A percentile compares a stretch with the other conserved stretches of the same genome.
These are phyloP conservation scores for Dasyornis broadbenti DNA, from an alignment of 2,113 vertebrate species.

Conservation along the genomic window DNA sequence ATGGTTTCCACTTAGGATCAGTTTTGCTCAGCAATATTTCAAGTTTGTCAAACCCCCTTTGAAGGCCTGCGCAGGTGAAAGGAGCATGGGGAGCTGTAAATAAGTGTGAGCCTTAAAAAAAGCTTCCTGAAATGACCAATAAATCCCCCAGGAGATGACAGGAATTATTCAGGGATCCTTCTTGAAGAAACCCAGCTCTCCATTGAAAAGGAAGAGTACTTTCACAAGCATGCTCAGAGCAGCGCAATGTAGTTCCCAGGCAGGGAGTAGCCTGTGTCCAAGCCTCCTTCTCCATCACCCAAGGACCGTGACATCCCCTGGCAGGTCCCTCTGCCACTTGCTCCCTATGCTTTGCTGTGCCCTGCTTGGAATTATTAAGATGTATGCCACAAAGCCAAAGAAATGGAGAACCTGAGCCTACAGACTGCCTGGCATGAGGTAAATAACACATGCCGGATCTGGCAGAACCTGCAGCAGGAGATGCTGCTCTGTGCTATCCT, in stretches of 20 bases:
- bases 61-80: not conserved
- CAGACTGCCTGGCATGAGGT: not conserved
- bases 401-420: not conserved
- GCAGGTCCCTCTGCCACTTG: not conserved
- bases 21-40: not conserved
- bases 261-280: not conserved
- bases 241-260: accelerated
- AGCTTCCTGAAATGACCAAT: not conserved
- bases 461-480: not conserved
- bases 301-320: not conserved
- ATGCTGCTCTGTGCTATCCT: not conserved
- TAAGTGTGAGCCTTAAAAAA: not conserved
- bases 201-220: not conserved
- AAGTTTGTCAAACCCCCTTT: not conserved
- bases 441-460: accelerated
- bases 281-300: not conserved
- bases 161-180: not conserved
- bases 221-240: not conserved
- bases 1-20: not conserved
- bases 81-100: not conserved
- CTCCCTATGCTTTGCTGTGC: not conserved
- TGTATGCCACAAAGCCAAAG: not conserved
- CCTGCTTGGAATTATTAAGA: not conserved
- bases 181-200: not conserved
- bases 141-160: not conserved